Conservation (phyloP, 2,113 vertebrate species). For the Protobothrops mucrosquamatus region DNA sequence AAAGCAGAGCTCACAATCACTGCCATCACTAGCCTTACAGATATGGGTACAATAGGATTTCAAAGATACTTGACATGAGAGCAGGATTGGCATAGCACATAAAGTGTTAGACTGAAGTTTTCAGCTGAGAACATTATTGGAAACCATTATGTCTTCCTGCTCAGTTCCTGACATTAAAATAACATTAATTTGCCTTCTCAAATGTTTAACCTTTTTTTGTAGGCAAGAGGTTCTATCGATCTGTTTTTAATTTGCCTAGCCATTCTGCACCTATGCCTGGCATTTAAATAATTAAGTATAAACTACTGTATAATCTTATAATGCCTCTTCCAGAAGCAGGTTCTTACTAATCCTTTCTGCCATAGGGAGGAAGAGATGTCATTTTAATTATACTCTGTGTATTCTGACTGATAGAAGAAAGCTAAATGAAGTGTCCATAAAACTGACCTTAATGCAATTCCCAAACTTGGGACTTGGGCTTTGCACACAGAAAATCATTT, state of each 20-base stretch:
- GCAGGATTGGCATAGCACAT: background rate
- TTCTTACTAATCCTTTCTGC: conserved; percentile 3
- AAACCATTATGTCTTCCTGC: background rate
- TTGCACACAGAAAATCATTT: conserved; percentile 12
- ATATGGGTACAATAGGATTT: background rate
- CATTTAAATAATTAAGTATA: conserved; percentile 36
- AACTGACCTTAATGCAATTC: conserved; percentile 32
- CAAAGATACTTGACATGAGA: background rate
- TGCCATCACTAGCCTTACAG: background rate
- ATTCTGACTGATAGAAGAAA: conserved; percentile 20
- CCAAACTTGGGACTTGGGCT: conserved; percentile 7
- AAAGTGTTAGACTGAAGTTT: background rate
- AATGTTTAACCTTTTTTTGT: background rate
- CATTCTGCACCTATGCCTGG: conserved; percentile 1
- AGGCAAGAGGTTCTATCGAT: conserved; percentile 21
- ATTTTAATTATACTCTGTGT: conserved; percentile 42
- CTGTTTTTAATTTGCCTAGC: background rate
- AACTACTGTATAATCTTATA: conserved; percentile 11
- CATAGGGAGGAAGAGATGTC: conserved; percentile 20
- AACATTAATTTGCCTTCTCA: background rate
- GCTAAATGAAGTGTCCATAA: conserved; percentile 33
- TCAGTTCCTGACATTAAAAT: background rate
- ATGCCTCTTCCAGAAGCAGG: background rate
- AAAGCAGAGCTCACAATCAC: background rate
- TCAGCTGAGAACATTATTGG: background rate